Conservation (phyloP, 2,113 vertebrate species). For the Mustelus asterias region DNA sequence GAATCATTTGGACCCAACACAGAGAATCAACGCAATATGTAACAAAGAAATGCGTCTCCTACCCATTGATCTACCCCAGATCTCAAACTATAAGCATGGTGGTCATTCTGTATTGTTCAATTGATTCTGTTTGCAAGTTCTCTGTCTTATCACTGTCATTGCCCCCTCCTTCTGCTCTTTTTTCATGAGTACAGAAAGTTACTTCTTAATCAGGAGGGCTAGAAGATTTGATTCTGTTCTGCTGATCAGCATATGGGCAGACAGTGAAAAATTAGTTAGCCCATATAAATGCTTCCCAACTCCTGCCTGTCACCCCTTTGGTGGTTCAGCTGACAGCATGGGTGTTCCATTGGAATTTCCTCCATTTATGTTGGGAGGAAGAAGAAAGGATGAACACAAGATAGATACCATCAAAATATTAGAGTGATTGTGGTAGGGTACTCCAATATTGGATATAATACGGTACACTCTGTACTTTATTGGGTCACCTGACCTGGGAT, state of each 20-base stretch:
- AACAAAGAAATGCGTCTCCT: background rate
- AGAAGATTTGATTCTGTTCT: background rate
- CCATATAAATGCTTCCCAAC: background rate
- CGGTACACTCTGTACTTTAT: no score
- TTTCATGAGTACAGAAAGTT: background rate
- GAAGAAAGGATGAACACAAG: background rate
- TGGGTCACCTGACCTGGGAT: no score
- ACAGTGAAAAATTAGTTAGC: background rate
- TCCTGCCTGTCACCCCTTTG: background rate
- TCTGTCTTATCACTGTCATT: background rate
- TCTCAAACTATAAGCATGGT: background rate
- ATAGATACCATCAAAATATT: background rate
- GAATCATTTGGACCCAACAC: background rate
- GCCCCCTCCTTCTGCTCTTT: background rate
- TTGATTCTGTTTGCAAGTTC: background rate
- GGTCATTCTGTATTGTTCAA: background rate
- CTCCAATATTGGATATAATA: no score
- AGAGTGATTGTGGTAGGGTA: no score
- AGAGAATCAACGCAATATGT: background rate
- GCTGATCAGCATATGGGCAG: background rate
- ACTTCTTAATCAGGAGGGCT: background rate
- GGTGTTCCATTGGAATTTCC: background rate
- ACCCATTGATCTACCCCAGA: background rate
- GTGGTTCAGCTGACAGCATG: background rate
- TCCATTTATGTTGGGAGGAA: background rate